A percentile compares a stretch with the other conserved stretches of the same genome.
Conservation (phyloP, 2,888 invertebrate genomes). For the Laothoe populi region DNA sequence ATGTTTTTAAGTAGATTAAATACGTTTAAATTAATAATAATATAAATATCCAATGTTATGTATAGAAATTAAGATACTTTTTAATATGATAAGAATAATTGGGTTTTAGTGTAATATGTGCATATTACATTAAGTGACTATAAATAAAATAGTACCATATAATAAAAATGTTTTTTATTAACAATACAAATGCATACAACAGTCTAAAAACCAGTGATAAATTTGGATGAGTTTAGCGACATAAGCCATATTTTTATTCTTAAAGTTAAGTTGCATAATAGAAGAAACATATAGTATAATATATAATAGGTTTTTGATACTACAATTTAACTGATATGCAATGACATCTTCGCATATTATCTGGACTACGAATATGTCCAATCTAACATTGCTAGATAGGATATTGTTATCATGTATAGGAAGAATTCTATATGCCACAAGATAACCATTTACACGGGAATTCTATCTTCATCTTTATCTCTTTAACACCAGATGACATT, state of each 20-base stretch:
- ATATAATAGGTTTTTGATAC: neutral
- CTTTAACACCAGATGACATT: slow-evolving; percentile 45
- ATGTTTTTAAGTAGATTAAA: neutral
- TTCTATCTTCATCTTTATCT: slow-evolving; percentile 43
- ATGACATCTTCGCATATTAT: neutral
- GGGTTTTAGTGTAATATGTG: slow-evolving; percentile 54
- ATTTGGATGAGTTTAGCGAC: too few relatives aligned
- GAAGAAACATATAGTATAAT: too few relatives aligned
- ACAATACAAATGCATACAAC: too few relatives aligned
- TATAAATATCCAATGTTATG: neutral
- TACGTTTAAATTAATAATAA: slow-evolving; percentile 15
- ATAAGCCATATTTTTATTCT: too few relatives aligned
- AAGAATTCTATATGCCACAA: neutral
- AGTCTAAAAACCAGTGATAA: too few relatives aligned
- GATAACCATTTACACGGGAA: slow-evolving; percentile 20
- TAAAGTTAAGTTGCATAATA: too few relatives aligned
- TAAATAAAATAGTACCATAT: slow-evolving; percentile 32
- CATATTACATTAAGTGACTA: slow-evolving; percentile 49
- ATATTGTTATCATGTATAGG: neutral
- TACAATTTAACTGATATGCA: neutral
- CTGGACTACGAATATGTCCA: neutral
- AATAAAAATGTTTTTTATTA: slow-evolving; percentile 31
- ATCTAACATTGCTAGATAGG: neutral
- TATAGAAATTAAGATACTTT: neutral
- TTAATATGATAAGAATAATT: neutral